Conservation (phyloP, 2,888 invertebrate species). For the Tachina grossa region DNA sequence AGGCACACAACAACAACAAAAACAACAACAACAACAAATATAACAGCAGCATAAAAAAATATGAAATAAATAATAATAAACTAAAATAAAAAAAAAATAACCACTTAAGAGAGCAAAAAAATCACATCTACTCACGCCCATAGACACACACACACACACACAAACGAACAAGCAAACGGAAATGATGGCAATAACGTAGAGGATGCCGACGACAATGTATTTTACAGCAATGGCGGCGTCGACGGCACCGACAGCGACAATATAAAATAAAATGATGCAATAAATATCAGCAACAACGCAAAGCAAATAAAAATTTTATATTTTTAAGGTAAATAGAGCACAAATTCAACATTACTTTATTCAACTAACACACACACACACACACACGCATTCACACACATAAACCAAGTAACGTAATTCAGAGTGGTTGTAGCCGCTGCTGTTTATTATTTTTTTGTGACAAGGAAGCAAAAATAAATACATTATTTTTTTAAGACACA, state of each 20-base stretch:
- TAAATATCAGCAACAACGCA: conserved; percentile 31
- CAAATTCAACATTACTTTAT: conserved; percentile 39
- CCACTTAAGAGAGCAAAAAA: conserved; percentile 49
- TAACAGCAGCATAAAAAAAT: conserved; percentile 3
- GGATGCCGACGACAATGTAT: conserved; percentile 28
- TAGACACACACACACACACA: not conserved
- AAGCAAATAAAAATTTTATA: conserved; percentile 48
- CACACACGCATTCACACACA: not conserved
- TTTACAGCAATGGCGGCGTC: conserved; percentile 7
- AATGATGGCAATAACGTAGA: conserved; percentile 40
- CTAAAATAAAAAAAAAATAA: conserved; percentile 34
- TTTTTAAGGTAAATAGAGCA: conserved; percentile 65
- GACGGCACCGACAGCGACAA: not conserved
- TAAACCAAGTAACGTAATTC: conserved; percentile 2
- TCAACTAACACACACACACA: not conserved
- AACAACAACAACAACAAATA: not conserved
- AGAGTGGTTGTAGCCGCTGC: not conserved
- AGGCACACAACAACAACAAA: conserved; percentile 38
- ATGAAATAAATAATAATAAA: conserved; percentile 40
- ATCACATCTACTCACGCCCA: not conserved
- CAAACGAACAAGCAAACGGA: conserved; percentile 18
- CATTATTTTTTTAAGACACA: conserved; percentile 29
- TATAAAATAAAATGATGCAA: conserved; percentile 37
- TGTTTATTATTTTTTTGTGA: conserved; percentile 9
- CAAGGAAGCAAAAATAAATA: conserved; percentile 28